Evolutionary conservation across 2,113 vertebrate genomes (phyloP).

Genomic region (human (Homo sapiens)): DNA sequence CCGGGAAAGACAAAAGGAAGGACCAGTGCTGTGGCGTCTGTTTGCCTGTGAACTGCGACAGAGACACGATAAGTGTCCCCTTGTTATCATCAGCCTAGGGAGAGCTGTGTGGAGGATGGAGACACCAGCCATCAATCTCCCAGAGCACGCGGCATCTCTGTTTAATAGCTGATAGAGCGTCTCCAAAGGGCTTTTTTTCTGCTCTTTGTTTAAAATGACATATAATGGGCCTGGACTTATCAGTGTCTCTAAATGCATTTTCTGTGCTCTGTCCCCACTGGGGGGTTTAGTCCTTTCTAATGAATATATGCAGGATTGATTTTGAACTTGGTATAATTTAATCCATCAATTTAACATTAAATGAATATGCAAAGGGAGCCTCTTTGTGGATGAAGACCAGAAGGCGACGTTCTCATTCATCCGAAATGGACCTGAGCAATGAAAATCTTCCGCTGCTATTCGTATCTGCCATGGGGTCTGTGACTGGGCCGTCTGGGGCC

Average conservation of each 20-base stretch:
- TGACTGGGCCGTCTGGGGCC: conserved; percentile 22
- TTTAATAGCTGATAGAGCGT: conserved; percentile 97
- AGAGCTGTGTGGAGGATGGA: conserved; percentile 87
- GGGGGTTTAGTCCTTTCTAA: conserved; percentile 89
- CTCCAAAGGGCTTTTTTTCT: conserved; percentile 92
- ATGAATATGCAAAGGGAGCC: conserved; percentile 92
- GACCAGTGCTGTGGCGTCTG: conserved; percentile 84
- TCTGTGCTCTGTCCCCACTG: conserved; percentile 86
- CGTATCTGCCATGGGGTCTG: conserved; percentile 83
- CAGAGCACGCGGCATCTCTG: conserved; percentile 91
- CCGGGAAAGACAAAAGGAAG: conserved; percentile 88
- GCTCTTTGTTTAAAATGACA: conserved; percentile 98
- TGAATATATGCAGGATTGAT: conserved; percentile 92
- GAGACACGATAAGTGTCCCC: conserved; percentile 80
- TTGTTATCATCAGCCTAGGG: conserved; percentile 88
- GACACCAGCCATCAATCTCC: conserved; percentile 96
- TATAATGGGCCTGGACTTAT: conserved; percentile 96
- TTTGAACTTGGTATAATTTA: conserved; percentile 95
- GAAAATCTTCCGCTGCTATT: conserved; percentile 82
- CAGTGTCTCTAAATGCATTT: conserved; percentile 93
- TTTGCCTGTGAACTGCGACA: conserved; percentile 85
- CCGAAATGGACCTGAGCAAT: conserved; percentile 87
- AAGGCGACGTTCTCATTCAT: conserved; percentile 86
- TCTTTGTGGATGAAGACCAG: conserved; percentile 87
- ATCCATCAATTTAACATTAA: conserved; percentile 98